Conservation (phyloP, 2,888 invertebrate species). For the Agrypnus murinus region DNA sequence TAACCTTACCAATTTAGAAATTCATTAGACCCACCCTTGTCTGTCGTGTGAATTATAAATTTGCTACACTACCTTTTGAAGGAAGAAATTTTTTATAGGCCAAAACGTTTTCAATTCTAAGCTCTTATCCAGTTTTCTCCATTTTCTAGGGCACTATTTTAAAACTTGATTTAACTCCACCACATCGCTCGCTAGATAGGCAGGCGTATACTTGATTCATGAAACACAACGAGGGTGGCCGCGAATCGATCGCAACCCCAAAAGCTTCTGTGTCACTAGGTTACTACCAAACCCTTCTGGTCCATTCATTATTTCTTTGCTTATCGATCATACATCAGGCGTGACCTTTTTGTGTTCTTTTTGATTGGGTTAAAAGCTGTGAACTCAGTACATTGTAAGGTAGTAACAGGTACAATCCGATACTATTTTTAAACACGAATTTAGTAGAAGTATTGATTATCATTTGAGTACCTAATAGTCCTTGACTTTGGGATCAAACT, state of each 20-base stretch:
- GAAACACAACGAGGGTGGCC: conserved; percentile 43
- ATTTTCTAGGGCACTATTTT: background rate
- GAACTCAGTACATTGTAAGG: background rate
- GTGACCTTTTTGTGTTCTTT: conserved; percentile 1
- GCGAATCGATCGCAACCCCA: conserved; percentile 47
- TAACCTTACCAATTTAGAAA: too few species aligned
- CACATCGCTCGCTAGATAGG: conserved; percentile 12
- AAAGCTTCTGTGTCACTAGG: conserved; percentile 48
- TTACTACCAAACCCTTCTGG: conserved; percentile 46
- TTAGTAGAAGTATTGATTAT: background rate
- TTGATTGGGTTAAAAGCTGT: background rate
- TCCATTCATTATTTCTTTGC: conserved; percentile 49
- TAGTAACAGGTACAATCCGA: background rate
- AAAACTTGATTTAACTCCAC: conserved; percentile 8
- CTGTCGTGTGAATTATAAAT: too few species aligned
- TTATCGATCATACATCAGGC: conserved; percentile 26
- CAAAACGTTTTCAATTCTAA: too few species aligned
- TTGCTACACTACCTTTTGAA: too few species aligned
- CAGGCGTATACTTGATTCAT: conserved; percentile 39
- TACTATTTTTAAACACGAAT: background rate
- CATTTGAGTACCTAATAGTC: conserved; percentile 4
- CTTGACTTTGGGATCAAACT: conserved; percentile 26
- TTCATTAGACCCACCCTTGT: too few species aligned
- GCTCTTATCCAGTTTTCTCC: too few species aligned
- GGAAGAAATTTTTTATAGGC: too few species aligned